Conservation (phyloP, 2,113 vertebrate genomes). For the Macroglossus sobrinus region DNA sequence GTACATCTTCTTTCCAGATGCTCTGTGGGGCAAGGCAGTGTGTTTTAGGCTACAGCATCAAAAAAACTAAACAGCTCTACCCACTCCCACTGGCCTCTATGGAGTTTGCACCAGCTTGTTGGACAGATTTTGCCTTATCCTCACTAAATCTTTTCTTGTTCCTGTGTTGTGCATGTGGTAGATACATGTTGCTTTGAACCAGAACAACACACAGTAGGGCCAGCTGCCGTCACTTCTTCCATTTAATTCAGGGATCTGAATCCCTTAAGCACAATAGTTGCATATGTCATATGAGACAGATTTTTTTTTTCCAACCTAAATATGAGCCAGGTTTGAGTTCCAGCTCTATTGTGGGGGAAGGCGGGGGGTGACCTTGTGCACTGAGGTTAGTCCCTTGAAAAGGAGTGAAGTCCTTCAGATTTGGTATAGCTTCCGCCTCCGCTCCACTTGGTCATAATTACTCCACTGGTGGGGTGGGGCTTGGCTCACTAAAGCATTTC, state of each 20-base stretch:
- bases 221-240: not conserved
- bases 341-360: not conserved
- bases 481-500: not conserved
- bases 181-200: not conserved
- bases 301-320: not conserved
- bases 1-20: constrained; percentile 92
- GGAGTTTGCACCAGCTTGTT: not conserved
- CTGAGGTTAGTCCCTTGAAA: not conserved
- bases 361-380: not conserved
- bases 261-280: not conserved
- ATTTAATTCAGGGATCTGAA: not conserved
- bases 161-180: not conserved
- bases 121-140: not conserved
- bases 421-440: not conserved
- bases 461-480: not conserved
- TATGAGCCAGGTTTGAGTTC: not conserved
- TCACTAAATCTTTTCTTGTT: constrained; percentile 64
- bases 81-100: not conserved
- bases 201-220: not conserved
- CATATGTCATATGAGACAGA: not conserved
- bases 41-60: constrained; percentile 35
- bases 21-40: constrained; percentile 89
- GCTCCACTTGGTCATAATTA: not conserved
- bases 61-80: not conserved
- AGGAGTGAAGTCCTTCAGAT: not conserved